Evolutionary conservation across 2,797 vertebrate species (phyloP).

Genomic region (Hydrocynus forskahlii): DNA sequence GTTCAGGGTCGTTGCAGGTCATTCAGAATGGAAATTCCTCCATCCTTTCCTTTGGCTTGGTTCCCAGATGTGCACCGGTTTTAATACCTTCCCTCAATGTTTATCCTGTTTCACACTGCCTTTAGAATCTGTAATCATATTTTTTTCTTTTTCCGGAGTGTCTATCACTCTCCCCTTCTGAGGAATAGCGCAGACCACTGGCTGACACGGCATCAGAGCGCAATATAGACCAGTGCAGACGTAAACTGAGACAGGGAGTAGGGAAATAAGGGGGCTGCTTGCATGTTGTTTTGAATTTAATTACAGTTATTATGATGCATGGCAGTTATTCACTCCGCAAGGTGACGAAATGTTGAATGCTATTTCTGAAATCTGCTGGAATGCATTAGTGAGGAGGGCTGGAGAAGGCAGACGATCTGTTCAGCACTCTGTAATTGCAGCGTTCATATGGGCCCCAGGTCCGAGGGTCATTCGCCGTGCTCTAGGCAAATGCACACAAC

Average conservation of each 20-base stretch:
- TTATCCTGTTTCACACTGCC: slow-evolving; percentile 25
- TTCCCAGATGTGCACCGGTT: background rate
- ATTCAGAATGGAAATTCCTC: slow-evolving; percentile 41
- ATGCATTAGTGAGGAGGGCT: slow-evolving; percentile 47
- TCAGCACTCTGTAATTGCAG: slow-evolving; percentile 45
- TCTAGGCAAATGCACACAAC: slow-evolving; percentile 39
- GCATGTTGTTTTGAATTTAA: slow-evolving; percentile 55
- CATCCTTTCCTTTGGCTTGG: slow-evolving; percentile 18
- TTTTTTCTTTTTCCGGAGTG: background rate
- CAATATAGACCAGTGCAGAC: background rate
- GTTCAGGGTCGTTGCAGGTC: background rate
- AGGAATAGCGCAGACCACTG: slow-evolving; percentile 27
- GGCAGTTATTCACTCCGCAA: slow-evolving; percentile 52
- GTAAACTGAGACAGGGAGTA: slow-evolving; percentile 18
- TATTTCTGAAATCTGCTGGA: slow-evolving; percentile 51
- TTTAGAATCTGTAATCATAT: slow-evolving; percentile 25
- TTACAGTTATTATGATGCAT: slow-evolving; percentile 57
- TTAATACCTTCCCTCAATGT: slow-evolving; percentile 18
- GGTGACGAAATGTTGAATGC: slow-evolving; percentile 56
- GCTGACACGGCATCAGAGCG: slow-evolving; percentile 15
- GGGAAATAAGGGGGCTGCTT: slow-evolving; percentile 14
- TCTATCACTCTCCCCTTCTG: slow-evolving; percentile 27
- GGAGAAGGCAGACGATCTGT: slow-evolving; percentile 28
- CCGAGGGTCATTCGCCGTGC: slow-evolving; percentile 31
- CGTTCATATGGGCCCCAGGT: slow-evolving; percentile 35